Evolutionary conservation across 2,888 invertebrate species (phyloP), one percentile per base, ranked within the genome.

Genomic region (Aethes cnicana): DNA sequence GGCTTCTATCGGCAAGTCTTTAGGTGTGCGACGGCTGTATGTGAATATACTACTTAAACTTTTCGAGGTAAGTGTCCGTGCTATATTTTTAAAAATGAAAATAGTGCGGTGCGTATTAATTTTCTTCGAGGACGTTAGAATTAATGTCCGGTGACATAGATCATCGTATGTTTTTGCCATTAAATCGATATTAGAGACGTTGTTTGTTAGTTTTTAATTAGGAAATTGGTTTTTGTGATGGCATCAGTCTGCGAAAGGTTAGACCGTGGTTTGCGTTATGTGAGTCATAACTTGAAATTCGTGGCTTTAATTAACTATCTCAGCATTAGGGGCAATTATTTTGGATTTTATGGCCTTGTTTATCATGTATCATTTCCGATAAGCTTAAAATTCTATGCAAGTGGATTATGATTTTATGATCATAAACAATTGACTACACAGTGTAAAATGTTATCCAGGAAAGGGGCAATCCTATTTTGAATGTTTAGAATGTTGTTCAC

Each of bases 1-100:
- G 68, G 98, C 98, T 47, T 96, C 97, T 26, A 94, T 98, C 72
- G 98, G 97, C 63, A 97, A 96, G 89, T 97, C 97, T 4, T 90
- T 98, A 59, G 98, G 98, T 56, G 94, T 98, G 9, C 90, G 98
- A 61, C 93, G 94, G 71, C 90, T 95, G 21, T 98, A 98, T 81
- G 97, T 98, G 52, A 94, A 95, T 73, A 89, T 96, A 53, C 91
- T 98, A 55, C 90, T 98, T 55, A 93, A 94, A 80, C 93, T 98
- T 66, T 98, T 98, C 87, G 98, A 98, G 95, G 98, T 98, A 91
- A 91, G 83, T 76, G 7, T 32, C 33, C 20, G 42, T 47, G 49
- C 23, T 26, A 14, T 43, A 23, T 39, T 46, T 32, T 36, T 30
- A 43, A 47, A 26, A 47, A 37, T 14, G 20, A 46, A 52, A 39